Conservation (phyloP, 2,797 vertebrate genomes). For the Atherinosoma microstoma region DNA sequence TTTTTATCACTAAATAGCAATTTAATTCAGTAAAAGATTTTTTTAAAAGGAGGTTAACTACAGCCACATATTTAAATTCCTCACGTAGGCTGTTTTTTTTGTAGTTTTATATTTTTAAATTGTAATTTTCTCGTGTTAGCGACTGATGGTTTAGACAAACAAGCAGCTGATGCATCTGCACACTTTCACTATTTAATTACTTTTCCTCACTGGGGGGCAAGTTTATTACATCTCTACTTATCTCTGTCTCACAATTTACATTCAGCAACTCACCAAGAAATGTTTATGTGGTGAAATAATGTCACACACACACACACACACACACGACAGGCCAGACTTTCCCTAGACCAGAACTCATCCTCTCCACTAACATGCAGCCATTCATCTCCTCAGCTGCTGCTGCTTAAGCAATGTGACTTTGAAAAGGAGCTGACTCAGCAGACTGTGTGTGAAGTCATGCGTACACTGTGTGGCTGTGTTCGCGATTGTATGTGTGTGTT, state of each 20-base stretch:
- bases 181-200: neutral
- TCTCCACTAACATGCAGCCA: conserved; percentile 11
- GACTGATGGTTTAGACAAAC: neutral
- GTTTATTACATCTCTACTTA: neutral
- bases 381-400: conserved; percentile 49
- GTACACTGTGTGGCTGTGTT: neutral
- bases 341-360: conserved; percentile 24
- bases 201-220: neutral
- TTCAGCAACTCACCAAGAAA: neutral
- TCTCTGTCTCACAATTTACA: conserved; percentile 21
- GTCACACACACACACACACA: neutral
- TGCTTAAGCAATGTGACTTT: conserved; percentile 58
- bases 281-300: conserved; percentile 9
- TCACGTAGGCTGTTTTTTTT: neutral
- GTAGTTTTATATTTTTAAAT: no score
- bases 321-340: neutral
- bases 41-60: no score
- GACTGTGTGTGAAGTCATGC: conserved; percentile 19
- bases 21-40: no score
- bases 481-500: conserved; percentile 7
- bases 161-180: neutral
- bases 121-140: neutral
- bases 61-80: neutral
- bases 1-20: no score
- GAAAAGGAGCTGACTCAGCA: conserved; percentile 60